Evolutionary conservation across 2,113 vertebrate genomes (phyloP).

Genomic region (Aplodontia rufa): DNA sequence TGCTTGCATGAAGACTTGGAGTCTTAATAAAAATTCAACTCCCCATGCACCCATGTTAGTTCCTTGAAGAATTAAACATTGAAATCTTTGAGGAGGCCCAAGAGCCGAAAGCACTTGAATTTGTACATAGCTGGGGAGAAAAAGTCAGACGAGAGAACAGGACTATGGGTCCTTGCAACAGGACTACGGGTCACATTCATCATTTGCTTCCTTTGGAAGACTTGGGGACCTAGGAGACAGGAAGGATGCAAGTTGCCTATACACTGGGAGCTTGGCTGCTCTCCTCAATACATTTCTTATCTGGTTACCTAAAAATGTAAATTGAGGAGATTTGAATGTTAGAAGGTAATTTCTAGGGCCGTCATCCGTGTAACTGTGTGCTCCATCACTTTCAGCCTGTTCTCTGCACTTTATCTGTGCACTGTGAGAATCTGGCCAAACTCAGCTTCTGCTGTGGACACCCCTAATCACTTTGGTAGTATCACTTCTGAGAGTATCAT

Average conservation of each 20-base stretch:
- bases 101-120: background rate
- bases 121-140: background rate
- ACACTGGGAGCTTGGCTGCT: background rate
- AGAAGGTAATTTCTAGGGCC: background rate
- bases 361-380: background rate
- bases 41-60: background rate
- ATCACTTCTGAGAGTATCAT: background rate
- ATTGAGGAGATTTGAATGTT: background rate
- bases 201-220: background rate
- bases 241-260: background rate
- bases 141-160: background rate
- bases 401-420: background rate
- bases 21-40: background rate
- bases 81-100: background rate
- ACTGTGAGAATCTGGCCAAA: too few species aligned
- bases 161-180: background rate
- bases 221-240: too few species aligned
- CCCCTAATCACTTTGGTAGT: background rate
- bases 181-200: background rate
- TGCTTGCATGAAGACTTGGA: background rate
- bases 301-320: background rate
- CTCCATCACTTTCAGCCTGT: background rate
- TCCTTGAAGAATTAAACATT: background rate
- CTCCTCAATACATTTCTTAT: background rate
- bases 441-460: background rate